Percentiles rank a stretch among this genome's conserved stretches.
Evolutionary conservation across 2,113 vertebrate species (phyloP).

Genomic region (Festucalex cinctus): DNA sequence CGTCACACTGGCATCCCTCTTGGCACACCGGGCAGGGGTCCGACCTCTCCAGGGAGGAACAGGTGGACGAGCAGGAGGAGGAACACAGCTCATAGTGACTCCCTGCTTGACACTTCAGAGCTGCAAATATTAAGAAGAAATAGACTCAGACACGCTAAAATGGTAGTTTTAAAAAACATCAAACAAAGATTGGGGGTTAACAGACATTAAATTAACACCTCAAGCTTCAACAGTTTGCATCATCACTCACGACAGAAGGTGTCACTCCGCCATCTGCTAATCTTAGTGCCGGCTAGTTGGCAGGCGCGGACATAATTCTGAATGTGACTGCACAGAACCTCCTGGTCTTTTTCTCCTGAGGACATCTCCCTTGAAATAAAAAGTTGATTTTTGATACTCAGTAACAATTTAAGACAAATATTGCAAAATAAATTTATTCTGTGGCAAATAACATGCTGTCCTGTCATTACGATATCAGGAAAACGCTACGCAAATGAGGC

Average conservation of each 20-base stretch:
- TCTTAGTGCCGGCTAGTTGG: slow-evolving; percentile 22
- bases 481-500: no score
- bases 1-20: slow-evolving; percentile 35
- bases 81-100: slow-evolving; percentile 34
- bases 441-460: no score
- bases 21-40: slow-evolving; percentile 8
- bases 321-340: slow-evolving; percentile 19
- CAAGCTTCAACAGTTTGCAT: background rate
- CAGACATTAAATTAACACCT: background rate
- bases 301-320: slow-evolving; percentile 22
- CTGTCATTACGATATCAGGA: no score
- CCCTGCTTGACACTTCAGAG: slow-evolving; percentile 11
- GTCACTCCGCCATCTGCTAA: slow-evolving; percentile 19
- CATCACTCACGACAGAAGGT: slow-evolving; percentile 28
- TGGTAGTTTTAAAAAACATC: background rate
- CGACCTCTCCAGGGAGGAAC: slow-evolving; percentile 21
- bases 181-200: background rate
- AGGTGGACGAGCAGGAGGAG: slow-evolving; percentile 24
- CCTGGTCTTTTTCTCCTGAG: background rate
- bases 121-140: slow-evolving; percentile 6
- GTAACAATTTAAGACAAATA: background rate
- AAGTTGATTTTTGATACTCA: background rate
- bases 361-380: slow-evolving; percentile 21
- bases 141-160: no score
- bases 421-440: background rate